A percentile compares a stretch with the other conserved stretches of the same genome.
phyloP scores from a whole-genome alignment of 2,888 invertebrate species.

The Eumerus sabulonum region DNA sequence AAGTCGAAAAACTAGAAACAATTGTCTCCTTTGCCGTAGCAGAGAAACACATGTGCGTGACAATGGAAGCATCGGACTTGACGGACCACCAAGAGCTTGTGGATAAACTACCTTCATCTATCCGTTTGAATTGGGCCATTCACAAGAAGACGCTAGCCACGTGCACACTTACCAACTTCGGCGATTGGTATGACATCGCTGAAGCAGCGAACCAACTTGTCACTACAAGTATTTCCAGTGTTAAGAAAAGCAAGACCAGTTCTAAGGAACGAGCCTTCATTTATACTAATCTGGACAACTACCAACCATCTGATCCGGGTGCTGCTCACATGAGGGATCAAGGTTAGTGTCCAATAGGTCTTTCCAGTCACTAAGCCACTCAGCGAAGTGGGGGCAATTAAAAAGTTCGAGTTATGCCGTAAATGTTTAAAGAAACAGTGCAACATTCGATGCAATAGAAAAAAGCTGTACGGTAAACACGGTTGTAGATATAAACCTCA shows the following conservation, averaged over 20 bases:
- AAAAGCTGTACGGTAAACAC: not conserved
- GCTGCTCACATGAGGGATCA: no score
- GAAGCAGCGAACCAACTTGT: not conserved
- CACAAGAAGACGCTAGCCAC: no score
- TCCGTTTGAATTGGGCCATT: no score
- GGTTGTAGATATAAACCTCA: not conserved
- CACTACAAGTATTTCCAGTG: not conserved
- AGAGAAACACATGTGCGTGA: not conserved
- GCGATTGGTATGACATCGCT: not conserved
- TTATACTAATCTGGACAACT: no score
- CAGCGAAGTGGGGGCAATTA: no score
- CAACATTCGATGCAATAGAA: not conserved
- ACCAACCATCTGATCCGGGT: no score
- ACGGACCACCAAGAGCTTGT: not conserved
- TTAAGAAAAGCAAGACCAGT: not conserved
- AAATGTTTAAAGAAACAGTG: not conserved
- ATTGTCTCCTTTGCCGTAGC: not conserved
- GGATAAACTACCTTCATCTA: no score
- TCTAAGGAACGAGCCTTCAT: no score
- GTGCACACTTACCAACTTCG: not conserved
- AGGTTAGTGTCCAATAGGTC: no score
- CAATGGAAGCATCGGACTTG: no score
- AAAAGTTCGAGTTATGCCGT: no score
- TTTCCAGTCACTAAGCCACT: no score
- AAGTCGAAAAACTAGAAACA: not conserved